phyloP scores from a whole-genome alignment of 1,140 invertebrate genomes.

The Mylabris phalerata region DNA sequence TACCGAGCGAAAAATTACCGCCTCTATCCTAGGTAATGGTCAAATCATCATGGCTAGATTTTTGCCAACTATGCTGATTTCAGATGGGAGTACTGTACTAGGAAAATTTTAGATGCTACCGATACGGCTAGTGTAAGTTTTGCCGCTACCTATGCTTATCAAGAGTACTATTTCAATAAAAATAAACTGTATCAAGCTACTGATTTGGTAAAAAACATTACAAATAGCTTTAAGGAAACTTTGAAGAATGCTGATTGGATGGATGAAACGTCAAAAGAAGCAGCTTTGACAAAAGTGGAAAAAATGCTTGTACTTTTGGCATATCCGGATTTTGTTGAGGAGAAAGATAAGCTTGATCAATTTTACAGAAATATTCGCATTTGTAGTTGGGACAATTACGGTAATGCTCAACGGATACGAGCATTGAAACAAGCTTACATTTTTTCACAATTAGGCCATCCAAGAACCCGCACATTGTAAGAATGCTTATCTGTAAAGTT shows the following conservation, averaged over 20 bases:
- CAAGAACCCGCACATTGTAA: not conserved
- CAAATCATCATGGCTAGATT: not conserved
- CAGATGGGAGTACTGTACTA: constrained; percentile 34
- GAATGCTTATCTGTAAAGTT: not conserved
- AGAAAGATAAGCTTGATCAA: constrained; percentile 19
- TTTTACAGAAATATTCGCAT: constrained; percentile 35
- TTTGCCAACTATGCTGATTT: constrained; percentile 6
- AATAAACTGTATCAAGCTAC: constrained; percentile 50
- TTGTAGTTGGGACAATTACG: constrained; percentile 34
- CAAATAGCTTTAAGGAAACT: constrained; percentile 62
- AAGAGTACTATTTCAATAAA: constrained; percentile 28
- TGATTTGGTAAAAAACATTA: constrained; percentile 70
- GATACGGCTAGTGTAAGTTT: constrained; percentile 30
- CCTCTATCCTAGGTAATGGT: not conserved
- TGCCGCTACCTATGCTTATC: constrained; percentile 33
- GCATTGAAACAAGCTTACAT: constrained; percentile 29
- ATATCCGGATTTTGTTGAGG: constrained; percentile 28
- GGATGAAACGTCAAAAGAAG: constrained; percentile 47
- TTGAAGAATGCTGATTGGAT: constrained; percentile 71
- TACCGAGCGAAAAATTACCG: constrained; percentile 8
- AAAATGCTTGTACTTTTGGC: constrained; percentile 31
- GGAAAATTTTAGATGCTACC: constrained; percentile 30
- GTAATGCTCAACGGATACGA: constrained; percentile 31
- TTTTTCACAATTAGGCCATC: constrained; percentile 19
- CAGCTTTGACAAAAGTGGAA: constrained; percentile 26